Conservation (phyloP, 2,113 vertebrate species). For the Hydropotes inermis region DNA sequence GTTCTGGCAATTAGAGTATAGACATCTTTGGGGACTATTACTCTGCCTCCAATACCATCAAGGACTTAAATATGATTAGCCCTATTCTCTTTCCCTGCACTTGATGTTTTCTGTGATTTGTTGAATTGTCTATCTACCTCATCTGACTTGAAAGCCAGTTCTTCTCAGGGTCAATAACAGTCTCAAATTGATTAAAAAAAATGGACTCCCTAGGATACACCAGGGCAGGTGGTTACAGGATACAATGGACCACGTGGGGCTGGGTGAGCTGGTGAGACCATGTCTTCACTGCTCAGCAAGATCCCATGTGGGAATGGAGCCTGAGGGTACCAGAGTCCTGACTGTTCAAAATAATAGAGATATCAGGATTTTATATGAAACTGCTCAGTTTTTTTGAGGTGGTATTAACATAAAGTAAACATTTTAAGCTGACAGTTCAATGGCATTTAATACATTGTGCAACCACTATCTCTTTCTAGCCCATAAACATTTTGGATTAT, state of each 20-base stretch:
- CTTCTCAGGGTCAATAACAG: neutral
- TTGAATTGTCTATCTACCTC: neutral
- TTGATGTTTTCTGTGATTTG: neutral
- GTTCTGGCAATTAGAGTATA: neutral
- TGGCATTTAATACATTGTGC: neutral
- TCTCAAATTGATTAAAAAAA: neutral
- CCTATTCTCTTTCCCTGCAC: neutral
- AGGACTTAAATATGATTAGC: neutral
- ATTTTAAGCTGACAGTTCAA: neutral
- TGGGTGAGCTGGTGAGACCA: neutral
- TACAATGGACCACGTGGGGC: neutral
- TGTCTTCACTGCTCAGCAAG: neutral
- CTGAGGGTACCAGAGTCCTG: neutral
- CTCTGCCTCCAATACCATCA: neutral
- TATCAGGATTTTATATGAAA: neutral
- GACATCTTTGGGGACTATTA: neutral
- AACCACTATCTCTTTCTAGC: neutral
- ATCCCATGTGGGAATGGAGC: neutral
- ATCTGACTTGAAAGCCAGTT: neutral
- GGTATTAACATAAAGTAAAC: neutral
- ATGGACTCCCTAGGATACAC: neutral
- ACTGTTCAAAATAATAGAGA: neutral
- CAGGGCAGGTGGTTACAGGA: neutral
- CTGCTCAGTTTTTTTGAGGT: neutral
- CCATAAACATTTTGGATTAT: neutral